phyloP scores from a whole-genome alignment of 2,888 invertebrate species.

The Ypsolopha sequella region DNA sequence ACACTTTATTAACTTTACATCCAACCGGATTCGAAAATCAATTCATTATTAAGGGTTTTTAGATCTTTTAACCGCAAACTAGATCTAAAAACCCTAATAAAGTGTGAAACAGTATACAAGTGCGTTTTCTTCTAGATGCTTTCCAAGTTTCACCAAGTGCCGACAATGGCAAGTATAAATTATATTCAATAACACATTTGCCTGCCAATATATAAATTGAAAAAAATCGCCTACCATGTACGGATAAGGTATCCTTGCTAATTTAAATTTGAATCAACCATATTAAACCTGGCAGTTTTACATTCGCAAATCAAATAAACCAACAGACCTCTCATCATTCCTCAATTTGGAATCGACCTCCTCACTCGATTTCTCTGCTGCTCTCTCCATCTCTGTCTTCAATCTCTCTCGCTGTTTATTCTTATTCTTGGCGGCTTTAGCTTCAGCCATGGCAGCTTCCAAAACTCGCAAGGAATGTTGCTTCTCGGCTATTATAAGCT shows the following conservation, averaged over 20 bases:
- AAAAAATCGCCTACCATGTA: no score
- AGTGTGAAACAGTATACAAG: no score
- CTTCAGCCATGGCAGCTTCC: slow-evolving; percentile 59
- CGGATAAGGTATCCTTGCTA: neutral
- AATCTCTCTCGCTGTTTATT: slow-evolving; percentile 36
- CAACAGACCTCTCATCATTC: slow-evolving; percentile 44
- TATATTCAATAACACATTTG: no score
- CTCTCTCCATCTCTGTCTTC: slow-evolving; percentile 29
- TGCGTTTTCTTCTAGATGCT: no score
- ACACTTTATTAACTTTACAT: no score
- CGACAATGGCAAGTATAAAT: no score
- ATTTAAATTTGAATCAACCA: neutral
- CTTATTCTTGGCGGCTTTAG: slow-evolving; percentile 44
- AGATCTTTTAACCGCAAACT: no score
- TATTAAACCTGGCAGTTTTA: neutral
- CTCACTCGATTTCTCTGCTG: slow-evolving; percentile 37
- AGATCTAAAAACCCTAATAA: no score
- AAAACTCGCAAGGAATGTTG: slow-evolving; percentile 55
- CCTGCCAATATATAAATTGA: no score
- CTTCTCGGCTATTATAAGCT: slow-evolving; percentile 59
- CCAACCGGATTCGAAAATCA: no score
- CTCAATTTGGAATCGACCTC: slow-evolving; percentile 48
- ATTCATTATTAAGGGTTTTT: no score
- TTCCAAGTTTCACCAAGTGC: no score
- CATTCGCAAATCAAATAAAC: neutral